Evolutionary conservation across 2,888 invertebrate genomes (phyloP).

Genomic region (Ophion slaviceki): DNA sequence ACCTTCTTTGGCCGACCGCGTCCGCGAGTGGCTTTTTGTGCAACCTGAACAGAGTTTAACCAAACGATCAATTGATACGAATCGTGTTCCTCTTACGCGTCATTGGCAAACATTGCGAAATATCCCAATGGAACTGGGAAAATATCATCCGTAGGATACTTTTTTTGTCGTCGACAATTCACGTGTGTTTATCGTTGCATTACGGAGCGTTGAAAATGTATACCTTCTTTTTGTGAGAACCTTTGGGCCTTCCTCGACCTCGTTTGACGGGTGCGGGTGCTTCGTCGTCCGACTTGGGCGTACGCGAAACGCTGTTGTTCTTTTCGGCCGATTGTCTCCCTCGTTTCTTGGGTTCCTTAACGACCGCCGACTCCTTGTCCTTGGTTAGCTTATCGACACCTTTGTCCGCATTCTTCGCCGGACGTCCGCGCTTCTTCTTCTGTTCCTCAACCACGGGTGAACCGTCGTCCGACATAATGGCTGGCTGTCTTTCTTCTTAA

Average conservation of each 20-base stretch:
- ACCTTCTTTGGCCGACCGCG: conserved; percentile 82
- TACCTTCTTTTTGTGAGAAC: conserved; percentile 82
- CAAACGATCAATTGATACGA: background rate
- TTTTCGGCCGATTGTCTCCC: conserved; percentile 79
- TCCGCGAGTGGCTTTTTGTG: conserved; percentile 78
- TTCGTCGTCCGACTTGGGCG: conserved; percentile 81
- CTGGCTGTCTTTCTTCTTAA: conserved; percentile 11
- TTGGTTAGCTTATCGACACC: conserved; percentile 67
- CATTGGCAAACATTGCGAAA: too few species aligned
- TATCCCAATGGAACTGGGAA: background rate
- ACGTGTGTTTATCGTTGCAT: background rate
- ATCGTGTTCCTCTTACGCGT: too few species aligned
- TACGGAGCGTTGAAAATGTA: background rate
- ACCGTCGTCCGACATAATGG: conserved; percentile 82
- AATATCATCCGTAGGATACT: background rate
- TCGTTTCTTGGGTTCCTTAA: conserved; percentile 81
- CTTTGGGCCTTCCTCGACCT: conserved; percentile 82
- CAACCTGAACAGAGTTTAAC: conserved; percentile 69
- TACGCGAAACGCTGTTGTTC: conserved; percentile 76
- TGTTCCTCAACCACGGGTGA: conserved; percentile 82
- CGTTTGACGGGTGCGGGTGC: conserved; percentile 80
- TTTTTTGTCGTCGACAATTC: background rate
- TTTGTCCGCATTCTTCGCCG: conserved; percentile 78
- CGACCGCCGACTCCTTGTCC: conserved; percentile 60
- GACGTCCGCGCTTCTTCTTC: conserved; percentile 83